A percentile compares a stretch with the other conserved stretches of the same genome.
phyloP scores from a whole-genome alignment of 1,140 invertebrate genomes.

The Conus ventricosus region DNA sequence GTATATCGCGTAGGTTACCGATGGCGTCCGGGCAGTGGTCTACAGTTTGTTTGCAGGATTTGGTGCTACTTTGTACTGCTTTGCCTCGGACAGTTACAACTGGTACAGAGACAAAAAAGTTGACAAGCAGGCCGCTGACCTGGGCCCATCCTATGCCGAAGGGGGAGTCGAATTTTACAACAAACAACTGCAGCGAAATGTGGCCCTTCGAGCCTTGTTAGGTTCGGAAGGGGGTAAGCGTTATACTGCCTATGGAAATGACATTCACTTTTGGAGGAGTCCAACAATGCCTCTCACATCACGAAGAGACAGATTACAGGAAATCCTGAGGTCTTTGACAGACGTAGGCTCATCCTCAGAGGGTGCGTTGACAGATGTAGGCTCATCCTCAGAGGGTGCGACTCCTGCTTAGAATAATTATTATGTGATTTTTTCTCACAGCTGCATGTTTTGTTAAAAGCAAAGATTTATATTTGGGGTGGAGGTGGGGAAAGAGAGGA shows the following conservation, averaged over 20 bases:
- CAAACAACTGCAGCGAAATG: conserved; percentile 83
- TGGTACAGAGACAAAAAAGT: conserved; percentile 79
- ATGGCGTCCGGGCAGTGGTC: conserved; percentile 75
- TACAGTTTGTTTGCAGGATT: conserved; percentile 80
- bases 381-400: not conserved
- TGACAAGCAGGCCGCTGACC: conserved; percentile 79
- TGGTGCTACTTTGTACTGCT: conserved; percentile 79
- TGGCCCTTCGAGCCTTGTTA: conserved; percentile 82
- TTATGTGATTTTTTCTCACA: not conserved
- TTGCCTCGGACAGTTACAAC: conserved; percentile 80
- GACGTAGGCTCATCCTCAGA: not conserved
- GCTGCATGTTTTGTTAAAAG: too few species aligned
- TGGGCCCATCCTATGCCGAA: conserved; percentile 80
- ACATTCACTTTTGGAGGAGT: conserved; percentile 38
- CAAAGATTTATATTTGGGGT: too few species aligned
- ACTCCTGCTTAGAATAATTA: not conserved
- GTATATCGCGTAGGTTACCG: conserved; percentile 77
- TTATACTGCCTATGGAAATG: conserved; percentile 82
- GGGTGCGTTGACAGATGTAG: too few species aligned
- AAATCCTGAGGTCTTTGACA: conserved; percentile 47
- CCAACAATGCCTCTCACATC: conserved; percentile 44
- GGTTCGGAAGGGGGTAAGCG: conserved; percentile 77
- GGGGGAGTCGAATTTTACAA: conserved; percentile 86
- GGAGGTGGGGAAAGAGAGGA: too few species aligned
- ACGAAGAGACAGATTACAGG: conserved; percentile 72